Conservation (phyloP, 2,888 invertebrate genomes). For the Heliothis peltigera region DNA sequence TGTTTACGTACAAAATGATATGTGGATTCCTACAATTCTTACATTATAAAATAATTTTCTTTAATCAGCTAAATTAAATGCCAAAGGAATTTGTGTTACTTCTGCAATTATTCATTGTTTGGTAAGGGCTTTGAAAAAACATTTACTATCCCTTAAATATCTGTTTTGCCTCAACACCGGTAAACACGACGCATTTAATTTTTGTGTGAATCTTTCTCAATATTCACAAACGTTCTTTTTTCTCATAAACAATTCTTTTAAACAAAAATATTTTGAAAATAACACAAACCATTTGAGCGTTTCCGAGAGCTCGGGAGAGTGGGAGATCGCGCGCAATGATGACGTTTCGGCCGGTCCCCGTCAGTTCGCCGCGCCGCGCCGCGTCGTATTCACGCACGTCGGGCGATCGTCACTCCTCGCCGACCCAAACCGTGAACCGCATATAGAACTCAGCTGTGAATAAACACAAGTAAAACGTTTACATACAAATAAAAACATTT, state of each 20-base stretch:
- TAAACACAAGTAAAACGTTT: conserved; percentile 66
- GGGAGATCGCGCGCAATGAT: conserved; percentile 68
- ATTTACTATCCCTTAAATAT: not conserved
- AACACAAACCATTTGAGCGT: conserved; percentile 35
- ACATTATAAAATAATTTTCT: too few relatives aligned
- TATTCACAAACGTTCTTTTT: not conserved
- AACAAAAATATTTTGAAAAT: conserved; percentile 37
- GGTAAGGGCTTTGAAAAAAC: not conserved
- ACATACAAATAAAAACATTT: conserved; percentile 71
- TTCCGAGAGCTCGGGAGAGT: conserved; percentile 62
- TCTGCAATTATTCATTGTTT: too few relatives aligned
- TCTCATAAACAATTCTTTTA: not conserved
- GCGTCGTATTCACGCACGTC: conserved; percentile 61
- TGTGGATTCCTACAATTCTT: too few relatives aligned
- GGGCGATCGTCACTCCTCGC: conserved; percentile 28
- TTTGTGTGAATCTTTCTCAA: conserved; percentile 8
- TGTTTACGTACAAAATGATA: too few relatives aligned
- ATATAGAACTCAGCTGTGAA: conserved; percentile 76
- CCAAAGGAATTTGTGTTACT: too few relatives aligned
- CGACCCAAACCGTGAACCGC: conserved; percentile 63
- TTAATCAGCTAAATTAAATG: too few relatives aligned
- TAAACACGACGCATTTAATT: not conserved
- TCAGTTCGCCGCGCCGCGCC: conserved; percentile 81
- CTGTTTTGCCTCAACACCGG: not conserved
- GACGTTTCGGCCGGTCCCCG: conserved; percentile 65